Conservation (phyloP, 2,797 vertebrate species). For the Dallia pectoralis region DNA sequence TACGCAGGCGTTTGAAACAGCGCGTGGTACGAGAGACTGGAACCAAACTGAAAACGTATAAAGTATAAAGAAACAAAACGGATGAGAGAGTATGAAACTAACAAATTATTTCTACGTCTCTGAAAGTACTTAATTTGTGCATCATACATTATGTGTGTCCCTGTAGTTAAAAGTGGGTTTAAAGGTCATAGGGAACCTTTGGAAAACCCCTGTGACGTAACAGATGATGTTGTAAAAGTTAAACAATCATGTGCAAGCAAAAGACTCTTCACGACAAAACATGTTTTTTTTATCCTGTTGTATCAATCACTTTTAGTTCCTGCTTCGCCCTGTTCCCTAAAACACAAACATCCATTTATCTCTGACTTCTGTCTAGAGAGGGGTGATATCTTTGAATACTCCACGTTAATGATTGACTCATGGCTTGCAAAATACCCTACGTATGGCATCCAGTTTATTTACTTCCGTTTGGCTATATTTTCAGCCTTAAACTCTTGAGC, state of each 20-base stretch:
- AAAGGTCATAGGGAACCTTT: background rate
- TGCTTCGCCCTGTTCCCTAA: slow-evolving; percentile 48
- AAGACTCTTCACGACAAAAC: slow-evolving; percentile 17
- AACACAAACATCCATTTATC: slow-evolving; percentile 67
- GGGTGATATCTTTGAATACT: slow-evolving; percentile 66
- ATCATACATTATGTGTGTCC: background rate
- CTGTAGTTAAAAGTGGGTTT: background rate
- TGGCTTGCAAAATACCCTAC: slow-evolving; percentile 56
- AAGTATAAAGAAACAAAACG: background rate
- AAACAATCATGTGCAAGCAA: too few relatives aligned
- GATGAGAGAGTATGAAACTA: background rate
- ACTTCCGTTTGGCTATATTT: slow-evolving; percentile 63
- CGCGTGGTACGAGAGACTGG: background rate
- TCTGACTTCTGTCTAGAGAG: slow-evolving; percentile 54
- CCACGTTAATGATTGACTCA: slow-evolving; percentile 71
- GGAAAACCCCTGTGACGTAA: background rate
- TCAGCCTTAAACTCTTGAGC: slow-evolving; percentile 69
- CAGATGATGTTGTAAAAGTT: slow-evolving; percentile 5
- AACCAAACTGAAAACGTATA: background rate
- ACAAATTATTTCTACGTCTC: background rate
- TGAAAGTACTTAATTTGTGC: background rate
- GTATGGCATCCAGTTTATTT: slow-evolving; percentile 66
- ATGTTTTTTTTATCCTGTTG: slow-evolving; percentile 40
- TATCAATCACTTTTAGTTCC: slow-evolving; percentile 50
- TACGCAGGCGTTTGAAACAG: slow-evolving; percentile 15